phyloP scores from a whole-genome alignment of 2,113 vertebrate species.

The Malurus cyaneus region DNA sequence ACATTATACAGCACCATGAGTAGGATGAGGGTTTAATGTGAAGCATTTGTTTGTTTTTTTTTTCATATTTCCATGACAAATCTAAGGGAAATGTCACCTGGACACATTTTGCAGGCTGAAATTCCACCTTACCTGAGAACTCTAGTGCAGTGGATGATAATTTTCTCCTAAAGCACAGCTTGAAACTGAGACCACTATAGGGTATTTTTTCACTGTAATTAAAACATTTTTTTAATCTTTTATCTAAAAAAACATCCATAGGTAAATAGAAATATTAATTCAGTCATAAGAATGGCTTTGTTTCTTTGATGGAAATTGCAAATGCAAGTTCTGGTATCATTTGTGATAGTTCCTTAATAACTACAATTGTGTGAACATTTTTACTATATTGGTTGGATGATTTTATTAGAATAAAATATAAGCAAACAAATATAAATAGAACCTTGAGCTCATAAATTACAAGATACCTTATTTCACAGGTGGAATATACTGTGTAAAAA shows the following conservation, averaged over 20 bases:
- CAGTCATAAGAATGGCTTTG: neutral
- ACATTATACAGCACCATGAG: neutral
- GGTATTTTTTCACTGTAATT: neutral
- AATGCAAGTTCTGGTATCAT: neutral
- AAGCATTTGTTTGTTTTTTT: neutral
- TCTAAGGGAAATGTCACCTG: neutral
- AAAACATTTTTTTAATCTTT: neutral
- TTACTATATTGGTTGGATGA: neutral
- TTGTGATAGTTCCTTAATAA: neutral
- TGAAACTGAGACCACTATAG: neutral
- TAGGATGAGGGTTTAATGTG: neutral
- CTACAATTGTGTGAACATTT: neutral
- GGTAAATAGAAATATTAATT: neutral
- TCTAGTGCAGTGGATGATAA: neutral
- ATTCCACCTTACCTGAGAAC: neutral
- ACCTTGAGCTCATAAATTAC: neutral
- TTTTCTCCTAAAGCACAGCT: neutral
- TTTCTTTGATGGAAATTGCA: constrained; percentile 32
- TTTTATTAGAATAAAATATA: constrained; percentile 17
- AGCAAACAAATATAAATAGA: neutral
- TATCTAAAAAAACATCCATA: neutral
- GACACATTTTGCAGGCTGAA: neutral
- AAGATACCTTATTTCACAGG: neutral
- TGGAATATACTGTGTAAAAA: neutral
- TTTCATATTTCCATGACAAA: neutral